Base-by-base conservation (phyloP, 2,888 invertebrate species). In the Cheilosia vulpina region DNA sequence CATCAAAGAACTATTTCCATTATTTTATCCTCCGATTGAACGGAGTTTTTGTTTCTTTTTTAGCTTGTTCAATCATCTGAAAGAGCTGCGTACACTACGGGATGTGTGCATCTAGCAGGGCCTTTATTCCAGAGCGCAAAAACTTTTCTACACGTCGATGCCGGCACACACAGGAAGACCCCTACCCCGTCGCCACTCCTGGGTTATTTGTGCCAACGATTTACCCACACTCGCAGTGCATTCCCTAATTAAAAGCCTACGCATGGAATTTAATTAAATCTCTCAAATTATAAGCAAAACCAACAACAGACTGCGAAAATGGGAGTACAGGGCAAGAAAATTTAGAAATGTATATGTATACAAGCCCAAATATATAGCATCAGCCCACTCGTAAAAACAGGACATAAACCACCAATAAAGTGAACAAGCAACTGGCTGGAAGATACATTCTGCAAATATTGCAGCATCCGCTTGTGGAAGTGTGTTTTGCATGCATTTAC, bases 191-290 rank as follows among this genome's bases (percentile, higher is more conserved):
- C 38, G 15, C 47, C 27, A 47, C 27, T 45, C 66, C 11, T 13
- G 19, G 27, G 55, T 55, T 76, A 69, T 63, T 68, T 78, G 72
- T 62, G 41, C 41, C 58, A 65, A 60, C 68, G 41, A 62, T 27
- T 27, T 27, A 65, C 73, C 47, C 66, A 38, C 13, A 13, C 38
- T 38, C 1, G 38, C 4, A 69, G 63, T 69, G 68, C 68, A 79
- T 63, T 75, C 68, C 79, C 79, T 79, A 84, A 79, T 84, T 79
- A 79, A 84, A 79, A 80, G 75, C 80, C 69, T 57, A 76, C 69
- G 58, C 80, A 71, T 80, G 63, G 69, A 84, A 84, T 84, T 80
- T 80, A 84, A 84, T 84, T 84, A 84, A 84, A 84, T 80, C 71
- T 71, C 84, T 71, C 65, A 65, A 69, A 79, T 75, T 80, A 80